These are phyloP conservation scores for Anthophora plumipes DNA, from an alignment of 2,888 invertebrate species.

Conservation along the genomic window DNA sequence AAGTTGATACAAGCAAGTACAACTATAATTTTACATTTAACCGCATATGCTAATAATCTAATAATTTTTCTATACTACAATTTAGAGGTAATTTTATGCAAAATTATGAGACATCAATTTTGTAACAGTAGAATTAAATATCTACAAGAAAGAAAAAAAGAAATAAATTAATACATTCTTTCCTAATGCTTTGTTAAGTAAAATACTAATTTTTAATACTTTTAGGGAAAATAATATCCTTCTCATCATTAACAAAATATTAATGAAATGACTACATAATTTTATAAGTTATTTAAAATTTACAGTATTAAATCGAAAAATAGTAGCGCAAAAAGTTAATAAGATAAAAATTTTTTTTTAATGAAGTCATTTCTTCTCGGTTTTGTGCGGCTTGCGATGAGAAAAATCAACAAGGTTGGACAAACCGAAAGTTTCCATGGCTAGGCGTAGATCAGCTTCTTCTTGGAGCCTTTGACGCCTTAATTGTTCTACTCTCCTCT, in stretches of 20 bases:
- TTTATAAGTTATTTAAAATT: constrained; percentile 36
- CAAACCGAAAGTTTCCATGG: constrained; percentile 94
- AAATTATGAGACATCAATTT: constrained; percentile 22
- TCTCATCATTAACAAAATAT: constrained; percentile 6
- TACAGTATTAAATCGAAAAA: constrained; percentile 41
- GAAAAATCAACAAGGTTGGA: constrained; percentile 84
- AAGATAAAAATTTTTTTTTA: constrained; percentile 33
- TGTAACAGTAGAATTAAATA: constrained; percentile 10
- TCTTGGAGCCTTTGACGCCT: constrained; percentile 93
- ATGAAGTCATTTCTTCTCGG: constrained; percentile 79
- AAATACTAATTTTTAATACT: constrained; percentile 31
- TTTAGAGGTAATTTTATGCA: constrained; percentile 20
- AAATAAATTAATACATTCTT: constrained; percentile 20
- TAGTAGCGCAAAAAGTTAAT: constrained; percentile 46
- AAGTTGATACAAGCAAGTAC: constrained; percentile 26
- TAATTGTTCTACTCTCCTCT: constrained; percentile 91
- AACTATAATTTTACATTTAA: constrained; percentile 25
- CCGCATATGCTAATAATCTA: constrained; percentile 12
- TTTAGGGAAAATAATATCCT: constrained; percentile 12
- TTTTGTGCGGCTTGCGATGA: constrained; percentile 81
- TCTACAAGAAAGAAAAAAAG: background rate
- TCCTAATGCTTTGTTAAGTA: constrained; percentile 15
- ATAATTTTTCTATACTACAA: constrained; percentile 26
- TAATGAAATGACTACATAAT: constrained; percentile 24
- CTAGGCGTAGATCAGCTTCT: constrained; percentile 94